These are phyloP conservation scores for Eulimnadia texana DNA, from an alignment of 1,140 invertebrate species.

Conservation along the genomic window DNA sequence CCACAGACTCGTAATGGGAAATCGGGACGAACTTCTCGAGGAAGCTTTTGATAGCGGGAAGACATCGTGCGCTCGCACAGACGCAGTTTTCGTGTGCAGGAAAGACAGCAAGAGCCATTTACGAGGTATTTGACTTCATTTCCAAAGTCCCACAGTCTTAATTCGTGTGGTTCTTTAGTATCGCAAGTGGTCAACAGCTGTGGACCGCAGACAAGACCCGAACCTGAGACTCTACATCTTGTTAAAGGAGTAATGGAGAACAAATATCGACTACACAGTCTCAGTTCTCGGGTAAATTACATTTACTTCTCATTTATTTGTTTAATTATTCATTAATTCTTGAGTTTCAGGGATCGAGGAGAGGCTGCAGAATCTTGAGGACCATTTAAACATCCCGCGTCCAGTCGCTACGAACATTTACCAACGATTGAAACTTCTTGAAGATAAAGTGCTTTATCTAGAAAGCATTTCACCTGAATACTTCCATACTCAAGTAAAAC, in stretches of 20 bases:
- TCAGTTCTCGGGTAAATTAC: conserved; percentile 21
- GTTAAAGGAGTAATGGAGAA: conserved; percentile 21
- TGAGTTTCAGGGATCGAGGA: conserved; percentile 36
- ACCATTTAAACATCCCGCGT: conserved; percentile 32
- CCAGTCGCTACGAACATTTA: conserved; percentile 41
- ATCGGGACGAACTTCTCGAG: conserved; percentile 9
- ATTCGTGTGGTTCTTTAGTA: too few relatives aligned
- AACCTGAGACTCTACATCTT: conserved; percentile 18
- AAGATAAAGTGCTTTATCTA: conserved; percentile 45
- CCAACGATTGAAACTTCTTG: conserved; percentile 44
- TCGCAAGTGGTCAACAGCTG: conserved; percentile 40
- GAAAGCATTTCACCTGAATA: conserved; percentile 57
- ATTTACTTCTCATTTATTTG: conserved; percentile 21
- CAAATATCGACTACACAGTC: conserved; percentile 24
- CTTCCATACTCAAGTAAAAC: conserved; percentile 25
- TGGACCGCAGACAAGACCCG: conserved; percentile 39
- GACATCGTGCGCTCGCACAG: conserved; percentile 45
- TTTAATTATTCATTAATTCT: conserved; percentile 7
- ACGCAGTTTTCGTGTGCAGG: conserved; percentile 43
- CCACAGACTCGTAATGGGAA: conserved; percentile 20
- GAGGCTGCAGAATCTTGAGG: conserved; percentile 39
- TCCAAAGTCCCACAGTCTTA: too few relatives aligned
- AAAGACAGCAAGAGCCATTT: conserved; percentile 52
- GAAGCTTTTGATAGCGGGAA: conserved; percentile 23
- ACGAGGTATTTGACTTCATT: conserved; percentile 39